Percentiles rank a stretch among this genome's conserved stretches.
Conservation (phyloP, 2,797 vertebrate genomes). For the Macrochelys suwanniensis region DNA sequence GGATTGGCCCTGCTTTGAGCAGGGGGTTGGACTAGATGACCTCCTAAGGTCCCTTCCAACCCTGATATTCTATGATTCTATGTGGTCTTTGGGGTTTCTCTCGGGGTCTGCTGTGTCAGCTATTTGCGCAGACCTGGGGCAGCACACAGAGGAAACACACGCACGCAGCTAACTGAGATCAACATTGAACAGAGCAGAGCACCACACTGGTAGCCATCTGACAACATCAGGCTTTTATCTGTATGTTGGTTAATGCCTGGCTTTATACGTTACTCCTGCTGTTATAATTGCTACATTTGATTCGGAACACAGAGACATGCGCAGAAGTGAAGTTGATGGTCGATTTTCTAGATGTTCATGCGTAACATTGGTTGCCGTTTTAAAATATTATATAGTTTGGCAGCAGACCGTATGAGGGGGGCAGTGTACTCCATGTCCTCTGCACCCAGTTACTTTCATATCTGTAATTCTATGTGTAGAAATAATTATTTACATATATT, state of each 20-base stretch:
- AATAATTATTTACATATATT: neutral
- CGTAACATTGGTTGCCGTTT: conserved; percentile 12
- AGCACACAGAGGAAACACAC: too few species aligned
- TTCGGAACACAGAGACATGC: neutral
- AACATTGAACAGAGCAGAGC: too few species aligned
- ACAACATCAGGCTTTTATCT: conserved; percentile 9
- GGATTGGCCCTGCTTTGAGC: too few species aligned
- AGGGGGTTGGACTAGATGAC: too few species aligned
- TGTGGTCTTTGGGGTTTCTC: too few species aligned
- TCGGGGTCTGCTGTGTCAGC: too few species aligned
- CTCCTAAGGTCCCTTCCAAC: too few species aligned
- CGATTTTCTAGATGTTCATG: neutral
- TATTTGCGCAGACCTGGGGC: too few species aligned
- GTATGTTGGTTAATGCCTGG: neutral
- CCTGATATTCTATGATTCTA: too few species aligned
- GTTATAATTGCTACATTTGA: neutral
- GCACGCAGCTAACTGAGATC: too few species aligned
- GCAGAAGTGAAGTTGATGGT: neutral
- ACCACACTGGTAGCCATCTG: too few species aligned
- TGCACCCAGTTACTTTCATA: neutral
- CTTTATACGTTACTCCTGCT: conserved; percentile 12
- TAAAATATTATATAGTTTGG: neutral
- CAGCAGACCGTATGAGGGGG: conserved; percentile 5
- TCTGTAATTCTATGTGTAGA: neutral
- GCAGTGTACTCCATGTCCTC: neutral